Evolutionary conservation across 2,888 invertebrate genomes (phyloP).

Genomic region (Drosophila niveifrons): DNA sequence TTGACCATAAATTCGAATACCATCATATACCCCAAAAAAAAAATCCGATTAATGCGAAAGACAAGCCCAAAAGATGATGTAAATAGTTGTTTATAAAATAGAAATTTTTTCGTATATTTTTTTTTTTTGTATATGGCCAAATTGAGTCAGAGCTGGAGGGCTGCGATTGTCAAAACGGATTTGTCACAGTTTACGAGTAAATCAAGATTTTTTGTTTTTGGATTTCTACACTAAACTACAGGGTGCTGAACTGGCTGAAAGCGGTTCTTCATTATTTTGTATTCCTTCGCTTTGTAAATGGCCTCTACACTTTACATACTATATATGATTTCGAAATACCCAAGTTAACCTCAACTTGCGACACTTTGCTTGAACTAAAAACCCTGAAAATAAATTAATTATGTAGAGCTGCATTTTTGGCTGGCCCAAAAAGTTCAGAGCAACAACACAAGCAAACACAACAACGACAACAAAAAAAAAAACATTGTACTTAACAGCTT

Average conservation of each 20-base stretch:
- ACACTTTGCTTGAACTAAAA: conserved; percentile 43
- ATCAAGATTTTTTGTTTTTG: neutral
- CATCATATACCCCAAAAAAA: neutral
- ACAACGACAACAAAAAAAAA: neutral
- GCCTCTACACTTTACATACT: neutral
- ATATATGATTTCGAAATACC: conserved; percentile 25
- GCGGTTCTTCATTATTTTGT: neutral
- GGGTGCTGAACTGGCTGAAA: neutral
- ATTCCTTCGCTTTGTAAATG: neutral
- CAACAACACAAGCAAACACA: conserved; percentile 2
- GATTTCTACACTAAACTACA: conserved; percentile 6
- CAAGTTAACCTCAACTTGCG: conserved; percentile 41
- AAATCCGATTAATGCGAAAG: conserved; percentile 24
- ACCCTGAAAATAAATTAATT: conserved; percentile 40
- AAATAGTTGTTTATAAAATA: conserved; percentile 39
- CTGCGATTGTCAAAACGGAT: conserved; percentile 44
- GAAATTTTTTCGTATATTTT: conserved; percentile 36
- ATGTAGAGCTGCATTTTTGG: conserved; percentile 61
- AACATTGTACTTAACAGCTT: conserved; percentile 18
- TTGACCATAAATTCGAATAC: conserved; percentile 31
- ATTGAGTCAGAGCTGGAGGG: conserved; percentile 50
- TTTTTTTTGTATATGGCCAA: conserved; percentile 21
- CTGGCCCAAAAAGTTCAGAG: conserved; percentile 62
- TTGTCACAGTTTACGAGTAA: conserved; percentile 41
- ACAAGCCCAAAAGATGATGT: conserved; percentile 52